These are phyloP conservation scores for Galaxias olidus DNA, from an alignment of 2,797 vertebrate genomes.

Conservation along the genomic window DNA sequence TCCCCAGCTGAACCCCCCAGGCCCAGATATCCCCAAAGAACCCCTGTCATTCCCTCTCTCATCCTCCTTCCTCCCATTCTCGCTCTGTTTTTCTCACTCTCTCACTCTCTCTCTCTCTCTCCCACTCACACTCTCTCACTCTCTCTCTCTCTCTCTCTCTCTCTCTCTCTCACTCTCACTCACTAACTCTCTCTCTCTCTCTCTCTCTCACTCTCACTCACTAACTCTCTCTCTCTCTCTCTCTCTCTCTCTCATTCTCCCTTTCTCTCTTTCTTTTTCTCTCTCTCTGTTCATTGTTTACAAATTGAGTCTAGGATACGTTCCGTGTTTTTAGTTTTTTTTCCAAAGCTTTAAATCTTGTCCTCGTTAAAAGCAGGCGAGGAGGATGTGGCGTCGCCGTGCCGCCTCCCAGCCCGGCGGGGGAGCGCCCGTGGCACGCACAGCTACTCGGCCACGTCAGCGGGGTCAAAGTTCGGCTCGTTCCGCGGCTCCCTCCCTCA, in stretches of 20 bases:
- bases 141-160: constrained; percentile 7
- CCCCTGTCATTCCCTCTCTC: constrained; percentile 9
- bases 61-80: background rate
- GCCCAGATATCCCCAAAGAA: background rate
- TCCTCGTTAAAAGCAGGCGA: too few species aligned
- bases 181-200: background rate
- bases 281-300: constrained; percentile 3
- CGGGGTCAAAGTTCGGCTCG: too few species aligned
- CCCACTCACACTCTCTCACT: constrained; percentile 6
- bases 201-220: constrained; percentile 2
- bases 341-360: too few species aligned
- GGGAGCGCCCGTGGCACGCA: too few species aligned
- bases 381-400: too few species aligned
- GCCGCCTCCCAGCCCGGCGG: too few species aligned
- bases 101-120: background rate
- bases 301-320: too few species aligned
- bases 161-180: background rate
- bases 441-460: too few species aligned
- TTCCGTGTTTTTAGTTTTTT: too few species aligned
- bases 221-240: background rate
- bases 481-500: too few species aligned
- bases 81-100: constrained; percentile 1
- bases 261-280: too few species aligned
- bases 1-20: constrained; percentile 16
- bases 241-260: constrained; percentile 15